Evolutionary conservation across 2,888 invertebrate genomes (phyloP).

Genomic region (Nomada fucata): DNA sequence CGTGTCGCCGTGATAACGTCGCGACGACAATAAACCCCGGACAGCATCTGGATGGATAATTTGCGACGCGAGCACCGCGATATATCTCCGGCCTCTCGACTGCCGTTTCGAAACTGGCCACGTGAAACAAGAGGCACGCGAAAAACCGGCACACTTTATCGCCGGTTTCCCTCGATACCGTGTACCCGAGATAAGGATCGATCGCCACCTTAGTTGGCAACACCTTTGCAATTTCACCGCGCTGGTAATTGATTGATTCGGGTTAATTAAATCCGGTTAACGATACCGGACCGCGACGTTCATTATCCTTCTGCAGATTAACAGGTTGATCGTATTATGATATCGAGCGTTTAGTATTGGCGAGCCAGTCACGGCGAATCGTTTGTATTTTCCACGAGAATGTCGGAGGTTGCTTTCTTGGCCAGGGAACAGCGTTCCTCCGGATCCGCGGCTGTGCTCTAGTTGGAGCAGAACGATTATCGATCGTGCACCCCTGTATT

Average conservation of each 20-base stretch:
- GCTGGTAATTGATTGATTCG: slow-evolving; percentile 54
- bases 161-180: slow-evolving; percentile 31
- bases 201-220: slow-evolving; percentile 16
- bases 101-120: slow-evolving; percentile 23
- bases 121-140: slow-evolving; percentile 41
- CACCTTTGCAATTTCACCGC: slow-evolving; percentile 30
- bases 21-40: slow-evolving; percentile 36
- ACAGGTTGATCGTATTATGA: not conserved
- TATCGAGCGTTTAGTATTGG: slow-evolving; percentile 8
- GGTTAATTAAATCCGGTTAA: slow-evolving; percentile 51
- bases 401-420: slow-evolving; percentile 37
- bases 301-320: slow-evolving; percentile 49
- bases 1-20: slow-evolving; percentile 29
- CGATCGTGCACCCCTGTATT: slow-evolving; percentile 33
- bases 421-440: slow-evolving; percentile 40
- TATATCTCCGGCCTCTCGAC: slow-evolving; percentile 12
- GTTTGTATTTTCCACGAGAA: slow-evolving; percentile 3
- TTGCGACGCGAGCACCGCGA: not conserved
- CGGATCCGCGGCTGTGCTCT: slow-evolving; percentile 25
- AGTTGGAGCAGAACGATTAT: slow-evolving; percentile 51
- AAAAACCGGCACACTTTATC: slow-evolving; percentile 51
- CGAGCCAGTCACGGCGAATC: slow-evolving; percentile 44
- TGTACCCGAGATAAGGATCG: slow-evolving; percentile 50
- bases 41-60: slow-evolving; percentile 28
- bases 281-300: slow-evolving; percentile 9